Evolutionary conservation across 2,888 invertebrate genomes (phyloP).

Genomic region (Lycocerus yunnanus): DNA sequence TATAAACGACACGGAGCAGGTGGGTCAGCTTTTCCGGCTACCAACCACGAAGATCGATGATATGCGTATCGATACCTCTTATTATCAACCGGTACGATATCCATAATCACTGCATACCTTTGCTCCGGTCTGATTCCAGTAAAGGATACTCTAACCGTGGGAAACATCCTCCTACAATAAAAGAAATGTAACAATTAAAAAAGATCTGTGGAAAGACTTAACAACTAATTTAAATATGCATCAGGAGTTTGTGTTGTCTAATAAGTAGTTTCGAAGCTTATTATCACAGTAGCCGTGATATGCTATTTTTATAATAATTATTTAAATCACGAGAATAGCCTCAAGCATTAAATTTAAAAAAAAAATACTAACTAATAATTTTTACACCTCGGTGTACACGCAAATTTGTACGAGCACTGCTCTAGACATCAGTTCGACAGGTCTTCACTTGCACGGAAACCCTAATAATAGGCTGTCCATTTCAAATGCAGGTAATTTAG

Average conservation of each 20-base stretch:
- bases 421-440: conserved; percentile 33
- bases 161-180: conserved; percentile 78
- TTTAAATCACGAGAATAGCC: background rate
- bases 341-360: background rate
- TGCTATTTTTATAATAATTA: background rate
- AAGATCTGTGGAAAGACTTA: background rate
- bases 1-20: conserved; percentile 74
- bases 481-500: conserved; percentile 53
- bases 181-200: conserved; percentile 19
- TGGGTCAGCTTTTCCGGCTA: conserved; percentile 81
- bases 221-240: background rate
- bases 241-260: background rate
- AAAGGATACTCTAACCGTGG: conserved; percentile 77
- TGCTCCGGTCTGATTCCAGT: conserved; percentile 68
- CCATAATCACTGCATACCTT: conserved; percentile 75
- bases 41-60: conserved; percentile 81
- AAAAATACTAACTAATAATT: conserved; percentile 39
- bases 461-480: conserved; percentile 55
- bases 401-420: conserved; percentile 40
- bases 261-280: background rate
- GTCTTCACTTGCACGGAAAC: conserved; percentile 45
- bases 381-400: conserved; percentile 51
- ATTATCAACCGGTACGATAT: conserved; percentile 80
- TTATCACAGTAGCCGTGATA: background rate
- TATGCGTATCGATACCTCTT: conserved; percentile 82